Base-by-base conservation (phyloP, 2,888 invertebrate genomes). In the Erebia epiphron region DNA sequence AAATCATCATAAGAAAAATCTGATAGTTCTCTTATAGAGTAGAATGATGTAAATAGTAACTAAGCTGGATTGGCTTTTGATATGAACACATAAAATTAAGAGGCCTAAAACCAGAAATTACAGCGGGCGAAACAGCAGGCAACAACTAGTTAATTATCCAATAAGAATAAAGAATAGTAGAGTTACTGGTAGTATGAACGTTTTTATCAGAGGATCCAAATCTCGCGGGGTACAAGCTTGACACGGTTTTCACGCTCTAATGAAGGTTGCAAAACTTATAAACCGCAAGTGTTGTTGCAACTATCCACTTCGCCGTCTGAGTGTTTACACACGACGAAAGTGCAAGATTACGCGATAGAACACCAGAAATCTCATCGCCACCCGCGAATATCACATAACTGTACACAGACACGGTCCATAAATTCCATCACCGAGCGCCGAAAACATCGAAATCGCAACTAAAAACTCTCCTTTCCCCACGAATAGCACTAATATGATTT, bases 211-310 rank as follows among this genome's bases (percentile, higher is more conserved):
- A 77, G 76, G 80, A 78, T 79, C 78, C 74, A 78, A 76, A 76
- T 80, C 77, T 80, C 75, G 78, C 81, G 83, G 83, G 85, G 81
- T 84, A 83, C 82, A 82, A 86, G 86, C 84, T 85, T 92, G 92
- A 92, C 92, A 93, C 91, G 85, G 85, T 91, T 92, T 91, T 89
- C 86, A 91, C 91, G 93, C 85, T 92, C 91, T 87, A 88, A 85
- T 87, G 90, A 87, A 82, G 86, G 84, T 93, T 93, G 90, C 92
- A 91, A 93, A 92, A 92, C 86, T 84, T 76, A 75, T 78, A 79
- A 82, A 83, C 83, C 83, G 84, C 85, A 82, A 82, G 79, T 78
- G 79, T 76, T 77, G 72, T 71, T 75, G 75, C 82, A 85, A 46
- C 82, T 85, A 82, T 85, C 83, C 86, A 88, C 77, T 78, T 75